phyloP scores from a whole-genome alignment of 1,140 invertebrate genomes.

The Yoshiicerus persimilis region DNA sequence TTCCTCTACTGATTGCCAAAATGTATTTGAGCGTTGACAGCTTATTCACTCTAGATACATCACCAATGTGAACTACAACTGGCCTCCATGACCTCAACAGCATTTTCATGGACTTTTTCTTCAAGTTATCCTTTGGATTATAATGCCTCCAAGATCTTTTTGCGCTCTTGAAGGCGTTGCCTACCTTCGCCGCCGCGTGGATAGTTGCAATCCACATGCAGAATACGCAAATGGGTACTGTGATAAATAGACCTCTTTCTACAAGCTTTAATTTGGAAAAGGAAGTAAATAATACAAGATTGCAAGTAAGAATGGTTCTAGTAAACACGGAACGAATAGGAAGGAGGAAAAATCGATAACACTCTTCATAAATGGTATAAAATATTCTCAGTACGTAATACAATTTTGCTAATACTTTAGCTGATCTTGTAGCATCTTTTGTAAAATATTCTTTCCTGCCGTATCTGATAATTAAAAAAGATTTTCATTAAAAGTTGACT shows the following conservation, averaged over 20 bases:
- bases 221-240: neutral
- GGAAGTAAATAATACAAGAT: neutral
- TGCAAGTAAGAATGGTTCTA: neutral
- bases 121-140: neutral
- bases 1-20: neutral
- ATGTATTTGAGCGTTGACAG: neutral
- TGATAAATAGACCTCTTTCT: neutral
- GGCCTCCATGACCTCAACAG: neutral
- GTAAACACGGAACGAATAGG: neutral
- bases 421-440: neutral
- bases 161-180: neutral
- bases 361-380: neutral
- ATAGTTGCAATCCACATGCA: neutral
- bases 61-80: neutral
- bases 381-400: neutral
- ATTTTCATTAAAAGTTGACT: neutral
- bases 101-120: neutral
- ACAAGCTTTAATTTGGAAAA: neutral
- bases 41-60: neutral
- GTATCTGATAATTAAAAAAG: neutral
- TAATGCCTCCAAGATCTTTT: neutral
- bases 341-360: neutral
- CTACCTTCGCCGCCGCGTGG: neutral
- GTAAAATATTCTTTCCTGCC: neutral
- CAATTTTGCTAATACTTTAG: neutral